Base-by-base conservation (phyloP, 2,888 invertebrate genomes). In the Tachystola acroxantha region DNA sequence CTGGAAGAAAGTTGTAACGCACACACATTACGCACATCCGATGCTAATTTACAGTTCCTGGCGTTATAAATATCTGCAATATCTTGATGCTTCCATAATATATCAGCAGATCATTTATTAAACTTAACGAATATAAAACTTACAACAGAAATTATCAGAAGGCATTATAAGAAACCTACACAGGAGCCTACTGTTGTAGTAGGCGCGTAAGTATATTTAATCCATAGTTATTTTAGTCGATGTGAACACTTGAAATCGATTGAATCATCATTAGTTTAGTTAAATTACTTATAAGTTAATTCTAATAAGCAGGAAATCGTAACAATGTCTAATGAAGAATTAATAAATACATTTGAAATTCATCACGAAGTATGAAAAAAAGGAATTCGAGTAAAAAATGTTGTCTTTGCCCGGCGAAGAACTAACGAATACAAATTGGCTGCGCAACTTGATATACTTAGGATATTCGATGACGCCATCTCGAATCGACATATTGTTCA, bases 301-400 rank as follows among this genome's bases (percentile, higher is more conserved):
- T 16, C 19, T 22, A 27, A 14, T 20, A 34, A 40, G 7, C 37
- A 37, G 37, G 34, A 40, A 40, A 35, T 28, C n/a, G 12, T 10
- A 36, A 36, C 19, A 32, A 32, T 16, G 11, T 10, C 24, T 30
- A 34, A 31, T 34, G 25, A 10, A 33, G 16, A 12, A 37, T 34
- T 32, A 31, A 37, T 14, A 31, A 26, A 4, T 6, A 6, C 6
- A 16, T 16, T n/a, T n/a, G n/a, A n/a, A n/a, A 32, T 29, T 34
- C 28, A 31, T 30, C 40, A 37, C 29, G 25, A 32, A 26, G 25
- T 13, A 26, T 12, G 16, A 24, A 30, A 37, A 40, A 40, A 40
- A 34, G 9, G 31, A 19, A 33, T 19, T 30, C 13, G 16, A 3
- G 12, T 13, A 36, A 40, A 40, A 39, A 36, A 33, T n/a, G n/a